These are phyloP conservation scores for Gobius niger DNA, from an alignment of 2,113 vertebrate species.

Conservation along the genomic window DNA sequence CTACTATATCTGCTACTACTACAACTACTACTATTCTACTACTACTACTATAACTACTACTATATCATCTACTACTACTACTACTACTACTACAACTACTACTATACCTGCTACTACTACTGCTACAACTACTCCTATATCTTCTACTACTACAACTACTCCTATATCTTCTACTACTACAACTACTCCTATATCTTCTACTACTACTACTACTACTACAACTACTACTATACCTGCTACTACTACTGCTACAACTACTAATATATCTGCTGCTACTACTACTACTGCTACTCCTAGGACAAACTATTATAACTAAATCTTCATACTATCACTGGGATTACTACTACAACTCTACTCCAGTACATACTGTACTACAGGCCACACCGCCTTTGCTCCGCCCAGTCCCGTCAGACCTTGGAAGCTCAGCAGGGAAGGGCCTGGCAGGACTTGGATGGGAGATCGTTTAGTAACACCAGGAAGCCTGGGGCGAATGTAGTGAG, in stretches of 20 bases:
- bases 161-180: neutral
- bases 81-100: neutral
- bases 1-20: too few relatives aligned
- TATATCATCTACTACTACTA: neutral
- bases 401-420: too few relatives aligned
- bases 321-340: too few relatives aligned
- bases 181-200: neutral
- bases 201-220: neutral
- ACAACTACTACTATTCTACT: too few relatives aligned
- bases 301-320: neutral
- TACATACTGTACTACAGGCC: too few relatives aligned
- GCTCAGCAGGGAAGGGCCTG: too few relatives aligned
- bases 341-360: too few relatives aligned
- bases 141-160: neutral
- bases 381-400: too few relatives aligned
- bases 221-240: neutral
- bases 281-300: neutral
- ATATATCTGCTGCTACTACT: neutral
- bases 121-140: neutral
- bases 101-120: neutral
- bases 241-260: neutral
- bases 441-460: too few relatives aligned
- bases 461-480: too few relatives aligned
- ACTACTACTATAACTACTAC: too few relatives aligned
- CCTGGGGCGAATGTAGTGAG: too few relatives aligned